A percentile compares a stretch with the other conserved stretches of the same genome.
phyloP scores from a whole-genome alignment of 2,113 vertebrate species.

The Amia ocellicauda region DNA sequence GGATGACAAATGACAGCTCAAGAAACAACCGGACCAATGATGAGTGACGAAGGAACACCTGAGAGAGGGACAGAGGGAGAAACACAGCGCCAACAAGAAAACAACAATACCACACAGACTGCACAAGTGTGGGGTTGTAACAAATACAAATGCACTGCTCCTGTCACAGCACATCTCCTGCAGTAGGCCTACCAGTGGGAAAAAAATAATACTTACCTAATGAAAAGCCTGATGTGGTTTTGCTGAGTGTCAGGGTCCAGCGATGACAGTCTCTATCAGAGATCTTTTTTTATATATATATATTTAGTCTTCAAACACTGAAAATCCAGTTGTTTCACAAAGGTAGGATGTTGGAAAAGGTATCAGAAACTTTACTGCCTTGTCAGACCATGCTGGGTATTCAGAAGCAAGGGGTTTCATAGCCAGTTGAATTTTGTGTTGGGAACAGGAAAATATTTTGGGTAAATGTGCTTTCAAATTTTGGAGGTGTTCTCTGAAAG shows the following conservation, averaged over 20 bases:
- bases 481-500: no score
- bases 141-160: background rate
- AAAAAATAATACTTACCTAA: background rate
- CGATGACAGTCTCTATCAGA: background rate
- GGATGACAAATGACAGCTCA: no score
- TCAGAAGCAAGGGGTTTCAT: background rate
- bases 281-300: background rate
- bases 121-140: no score
- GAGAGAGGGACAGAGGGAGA: no score
- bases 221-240: background rate
- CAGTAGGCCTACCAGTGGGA: background rate
- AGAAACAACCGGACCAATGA: no score
- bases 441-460: background rate
- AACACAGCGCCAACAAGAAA: no score
- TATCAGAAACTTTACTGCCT: background rate
- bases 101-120: no score
- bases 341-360: background rate
- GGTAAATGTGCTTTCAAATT: no score
- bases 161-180: background rate
- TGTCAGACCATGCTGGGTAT: background rate
- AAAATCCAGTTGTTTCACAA: background rate
- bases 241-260: background rate
- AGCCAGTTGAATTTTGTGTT: background rate
- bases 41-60: no score
- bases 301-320: background rate